A percentile compares a stretch with the other conserved stretches of the same genome.
phyloP scores from a whole-genome alignment of 2,113 vertebrate genomes.

The Xenus cinereus region DNA sequence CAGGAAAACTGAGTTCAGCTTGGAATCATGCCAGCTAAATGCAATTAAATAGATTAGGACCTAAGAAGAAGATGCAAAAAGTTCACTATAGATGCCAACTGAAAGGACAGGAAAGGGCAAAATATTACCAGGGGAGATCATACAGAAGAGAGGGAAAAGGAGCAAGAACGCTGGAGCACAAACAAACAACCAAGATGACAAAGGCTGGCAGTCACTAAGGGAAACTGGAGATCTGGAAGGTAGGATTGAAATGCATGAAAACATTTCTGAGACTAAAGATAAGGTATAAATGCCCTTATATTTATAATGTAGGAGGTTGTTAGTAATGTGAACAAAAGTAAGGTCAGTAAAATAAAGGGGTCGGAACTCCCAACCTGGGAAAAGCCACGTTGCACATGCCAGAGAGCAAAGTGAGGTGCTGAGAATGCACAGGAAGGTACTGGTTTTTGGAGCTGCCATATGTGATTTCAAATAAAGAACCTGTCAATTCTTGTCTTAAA shows the following conservation, averaged over 20 bases:
- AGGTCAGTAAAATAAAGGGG: neutral
- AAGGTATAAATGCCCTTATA: neutral
- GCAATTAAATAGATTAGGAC: slow-evolving; percentile 34
- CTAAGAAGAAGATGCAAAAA: neutral
- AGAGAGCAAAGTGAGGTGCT: neutral
- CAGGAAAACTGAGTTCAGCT: neutral
- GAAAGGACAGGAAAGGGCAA: slow-evolving; percentile 23
- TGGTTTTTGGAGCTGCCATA: neutral
- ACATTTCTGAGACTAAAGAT: neutral
- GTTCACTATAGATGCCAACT: neutral
- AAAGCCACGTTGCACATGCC: fast-evolving
- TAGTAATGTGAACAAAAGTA: neutral
- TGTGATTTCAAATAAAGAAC: neutral
- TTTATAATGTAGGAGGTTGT: neutral
- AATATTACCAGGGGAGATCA: neutral
- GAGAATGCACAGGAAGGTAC: neutral
- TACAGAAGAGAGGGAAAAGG: neutral
- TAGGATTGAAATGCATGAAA: neutral
- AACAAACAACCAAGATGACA: neutral
- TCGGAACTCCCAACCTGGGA: neutral
- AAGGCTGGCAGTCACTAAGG: neutral
- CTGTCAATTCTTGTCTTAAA: neutral
- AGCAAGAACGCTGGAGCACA: neutral
- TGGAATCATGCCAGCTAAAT: slow-evolving; percentile 8
- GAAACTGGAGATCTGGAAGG: neutral